Evolutionary conservation across 2,113 vertebrate genomes (phyloP), one percentile per base, ranked within the genome.

Genomic region (Mungos mungo): DNA sequence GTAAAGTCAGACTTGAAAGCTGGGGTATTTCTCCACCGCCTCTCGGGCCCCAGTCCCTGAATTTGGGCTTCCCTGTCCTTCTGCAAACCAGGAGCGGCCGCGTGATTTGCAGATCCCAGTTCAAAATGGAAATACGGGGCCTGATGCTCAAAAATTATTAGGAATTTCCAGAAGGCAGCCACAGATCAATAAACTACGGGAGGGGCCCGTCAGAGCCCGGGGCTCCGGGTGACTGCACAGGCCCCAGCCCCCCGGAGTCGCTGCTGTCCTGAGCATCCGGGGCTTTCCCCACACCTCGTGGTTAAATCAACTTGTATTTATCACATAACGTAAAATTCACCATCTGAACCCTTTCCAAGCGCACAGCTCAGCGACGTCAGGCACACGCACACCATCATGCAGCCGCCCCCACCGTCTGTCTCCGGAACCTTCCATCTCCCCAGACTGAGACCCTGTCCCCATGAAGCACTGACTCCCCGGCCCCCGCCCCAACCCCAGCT

Each of bases 361-460:
- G 2, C 52, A 50, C 52, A 50, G 84, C 11, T 71, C 41, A 3
- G 18, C 15, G 3, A 25, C 25, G 0, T 23, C 15, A 63, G 35
- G 65, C 15, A 5, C 31, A 18, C 25, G 66, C 60, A 68, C 35
- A 4, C 3, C 4, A 19, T 11, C 1, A 0, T 13, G 16, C 13
- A 33, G 9, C 80, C 4, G 4, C 23, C 68, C 91, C 54, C 12
- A 1, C 45, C 45, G 4, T 15, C 54, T 3, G 2, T 66, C n/a
- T 66, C 69, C 81, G 52, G 57, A 66, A 85, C 25, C 16, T 93
- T 35, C 68, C 7, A 65, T 38, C 33, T 65, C 14, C 69, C 81
- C 81, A 63, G 50, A 50, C 38, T 31, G 68, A 65, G 29, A 13
- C 54, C n/a, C 29, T 57, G 35, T n/a, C 79, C 41, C 23, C 7